Percentiles rank a stretch among this genome's conserved stretches.
phyloP scores from a whole-genome alignment of 2,888 invertebrate genomes.

The Nephrotoma appendiculata region DNA sequence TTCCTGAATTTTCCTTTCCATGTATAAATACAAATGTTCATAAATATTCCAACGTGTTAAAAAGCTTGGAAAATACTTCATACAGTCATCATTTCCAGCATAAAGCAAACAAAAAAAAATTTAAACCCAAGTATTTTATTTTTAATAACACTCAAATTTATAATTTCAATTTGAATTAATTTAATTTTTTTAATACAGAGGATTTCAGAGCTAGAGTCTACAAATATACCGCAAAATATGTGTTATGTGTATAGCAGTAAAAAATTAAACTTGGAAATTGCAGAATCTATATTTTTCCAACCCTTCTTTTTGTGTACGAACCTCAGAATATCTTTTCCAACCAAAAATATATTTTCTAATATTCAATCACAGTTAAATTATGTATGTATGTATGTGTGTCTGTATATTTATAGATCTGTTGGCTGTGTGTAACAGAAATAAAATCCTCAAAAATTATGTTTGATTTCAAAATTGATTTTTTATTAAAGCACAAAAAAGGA shows the following conservation, averaged over 20 bases:
- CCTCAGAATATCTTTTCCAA: neutral
- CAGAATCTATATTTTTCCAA: neutral
- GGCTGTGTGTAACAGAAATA: neutral
- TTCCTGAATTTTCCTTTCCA: neutral
- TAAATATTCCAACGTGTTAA: neutral
- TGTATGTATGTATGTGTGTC: neutral
- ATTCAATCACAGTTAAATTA: neutral
- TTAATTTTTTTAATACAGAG: neutral
- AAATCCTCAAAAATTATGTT: neutral
- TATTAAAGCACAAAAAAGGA: neutral
- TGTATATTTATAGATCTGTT: neutral
- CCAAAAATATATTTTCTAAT: neutral
- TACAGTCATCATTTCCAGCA: neutral
- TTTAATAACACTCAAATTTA: neutral
- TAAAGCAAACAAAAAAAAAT: neutral
- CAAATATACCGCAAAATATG: neutral
- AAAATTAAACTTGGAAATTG: neutral
- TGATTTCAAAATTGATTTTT: neutral
- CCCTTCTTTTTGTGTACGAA: neutral
- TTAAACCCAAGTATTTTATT: neutral
- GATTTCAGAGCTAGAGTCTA: neutral
- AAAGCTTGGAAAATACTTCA: neutral
- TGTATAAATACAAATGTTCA: neutral
- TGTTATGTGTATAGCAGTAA: neutral
- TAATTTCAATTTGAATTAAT: neutral